A percentile compares a stretch with the other conserved stretches of the same genome.
Evolutionary conservation across 2,113 vertebrate genomes (phyloP).

Genomic region (Paedocypris sp.): DNA sequence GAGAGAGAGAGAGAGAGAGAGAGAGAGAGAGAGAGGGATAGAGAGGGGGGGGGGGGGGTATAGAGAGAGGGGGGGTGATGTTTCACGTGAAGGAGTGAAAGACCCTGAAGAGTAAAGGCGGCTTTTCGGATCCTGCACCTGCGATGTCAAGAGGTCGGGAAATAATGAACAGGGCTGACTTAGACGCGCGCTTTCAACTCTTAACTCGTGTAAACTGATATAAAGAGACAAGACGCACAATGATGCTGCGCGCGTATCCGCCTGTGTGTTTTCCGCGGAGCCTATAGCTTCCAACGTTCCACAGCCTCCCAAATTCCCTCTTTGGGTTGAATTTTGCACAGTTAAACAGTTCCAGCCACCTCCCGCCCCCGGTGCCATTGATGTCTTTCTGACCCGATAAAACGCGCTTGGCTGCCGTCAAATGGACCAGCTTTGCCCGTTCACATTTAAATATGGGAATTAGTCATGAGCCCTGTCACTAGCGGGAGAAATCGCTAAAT

Average conservation of each 20-base stretch:
- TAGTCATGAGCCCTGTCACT: slow-evolving; percentile 80
- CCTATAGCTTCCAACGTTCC: slow-evolving; percentile 23
- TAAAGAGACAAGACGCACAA: slow-evolving; percentile 30
- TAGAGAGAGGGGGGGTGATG: no score
- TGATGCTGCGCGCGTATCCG: slow-evolving; percentile 29
- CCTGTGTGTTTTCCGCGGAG: slow-evolving; percentile 14
- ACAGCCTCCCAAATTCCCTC: slow-evolving; percentile 28
- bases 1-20: no score
- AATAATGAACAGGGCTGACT: slow-evolving; percentile 91
- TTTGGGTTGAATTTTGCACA: slow-evolving; percentile 42
- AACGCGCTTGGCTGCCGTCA: slow-evolving; percentile 78
- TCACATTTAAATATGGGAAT: slow-evolving; percentile 83
- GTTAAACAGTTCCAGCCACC: slow-evolving; percentile 53
- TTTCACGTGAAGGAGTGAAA: slow-evolving; percentile 44
- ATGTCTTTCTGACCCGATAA: slow-evolving; percentile 78
- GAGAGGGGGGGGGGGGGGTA: no score
- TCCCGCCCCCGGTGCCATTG: slow-evolving; percentile 66
- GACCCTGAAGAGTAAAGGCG: slow-evolving; percentile 20
- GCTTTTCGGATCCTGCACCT: slow-evolving; percentile 73
- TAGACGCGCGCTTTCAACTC: slow-evolving; percentile 79
- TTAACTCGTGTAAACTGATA: slow-evolving; percentile 70
- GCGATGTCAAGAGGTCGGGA: slow-evolving; percentile 80
- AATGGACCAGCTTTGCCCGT: slow-evolving; percentile 73
- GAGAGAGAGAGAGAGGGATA: no score
- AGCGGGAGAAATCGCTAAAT: slow-evolving; percentile 74